Evolutionary conservation across 2,888 invertebrate genomes (phyloP).

Genomic region (Pachymerium ferrugineum): DNA sequence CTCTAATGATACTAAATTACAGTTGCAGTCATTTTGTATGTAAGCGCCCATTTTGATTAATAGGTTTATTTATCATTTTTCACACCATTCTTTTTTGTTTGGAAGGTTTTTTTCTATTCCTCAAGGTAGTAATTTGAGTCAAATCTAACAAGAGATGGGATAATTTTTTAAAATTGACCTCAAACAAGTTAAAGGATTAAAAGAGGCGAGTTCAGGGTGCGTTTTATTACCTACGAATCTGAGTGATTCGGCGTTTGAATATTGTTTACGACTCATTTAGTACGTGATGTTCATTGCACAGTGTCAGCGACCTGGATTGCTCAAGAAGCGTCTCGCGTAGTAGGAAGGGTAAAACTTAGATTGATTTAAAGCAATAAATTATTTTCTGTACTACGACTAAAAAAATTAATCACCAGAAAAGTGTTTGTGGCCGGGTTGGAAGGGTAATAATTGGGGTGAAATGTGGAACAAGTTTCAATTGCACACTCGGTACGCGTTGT

Average conservation of each 20-base stretch:
- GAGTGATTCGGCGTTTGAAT: neutral
- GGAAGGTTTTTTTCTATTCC: neutral
- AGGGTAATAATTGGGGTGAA: neutral
- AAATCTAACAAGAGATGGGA: neutral
- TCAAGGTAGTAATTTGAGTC: neutral
- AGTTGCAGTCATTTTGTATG: neutral
- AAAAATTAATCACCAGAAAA: too few relatives aligned
- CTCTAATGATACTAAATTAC: neutral
- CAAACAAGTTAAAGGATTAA: neutral
- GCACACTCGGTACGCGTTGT: neutral
- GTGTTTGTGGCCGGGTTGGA: neutral
- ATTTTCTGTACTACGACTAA: too few relatives aligned
- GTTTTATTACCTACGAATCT: neutral
- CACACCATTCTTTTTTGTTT: neutral
- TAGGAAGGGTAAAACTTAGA: too few relatives aligned
- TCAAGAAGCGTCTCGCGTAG: too few relatives aligned
- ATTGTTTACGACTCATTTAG: neutral
- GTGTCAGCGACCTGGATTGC: neutral
- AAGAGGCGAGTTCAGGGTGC: neutral
- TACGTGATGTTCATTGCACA: neutral
- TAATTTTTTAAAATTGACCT: neutral
- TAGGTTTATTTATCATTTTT: neutral
- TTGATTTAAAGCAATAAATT: neutral
- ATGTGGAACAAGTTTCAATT: slow-evolving; percentile 1
- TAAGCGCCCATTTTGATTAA: neutral